Conservation (phyloP, 2,113 vertebrate genomes). For the Notechis scutatus region DNA sequence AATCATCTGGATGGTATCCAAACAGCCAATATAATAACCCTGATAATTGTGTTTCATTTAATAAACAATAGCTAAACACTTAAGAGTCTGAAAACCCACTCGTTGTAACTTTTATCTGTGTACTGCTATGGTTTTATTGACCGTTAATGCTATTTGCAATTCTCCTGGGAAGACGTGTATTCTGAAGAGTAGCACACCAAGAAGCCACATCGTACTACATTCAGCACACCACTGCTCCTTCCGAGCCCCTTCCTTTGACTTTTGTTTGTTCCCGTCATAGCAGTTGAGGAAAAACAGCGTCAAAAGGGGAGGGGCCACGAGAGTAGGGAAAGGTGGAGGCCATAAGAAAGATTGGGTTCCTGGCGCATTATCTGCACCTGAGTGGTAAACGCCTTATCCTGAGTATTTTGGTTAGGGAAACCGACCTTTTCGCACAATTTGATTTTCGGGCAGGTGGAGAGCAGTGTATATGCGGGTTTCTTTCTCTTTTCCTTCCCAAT, state of each 20-base stretch:
- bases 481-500: background rate
- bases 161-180: background rate
- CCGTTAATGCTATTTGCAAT: background rate
- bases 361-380: constrained; percentile 70
- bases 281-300: background rate
- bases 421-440: background rate
- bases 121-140: background rate
- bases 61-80: background rate
- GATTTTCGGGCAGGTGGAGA: background rate
- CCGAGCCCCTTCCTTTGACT: constrained; percentile 40
- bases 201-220: constrained; percentile 34
- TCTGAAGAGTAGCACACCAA: background rate
- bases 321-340: constrained; percentile 20
- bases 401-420: background rate
- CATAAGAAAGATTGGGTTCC: constrained; percentile 55
- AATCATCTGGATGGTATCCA: background rate
- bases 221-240: constrained; percentile 32
- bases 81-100: background rate
- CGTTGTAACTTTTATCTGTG: background rate
- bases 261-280: constrained; percentile 20
- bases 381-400: constrained; percentile 27
- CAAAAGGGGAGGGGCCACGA: background rate
- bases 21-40: background rate
- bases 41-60: background rate
- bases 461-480: background rate